Base-by-base conservation (phyloP, 2,797 vertebrate species). In the Cossypha heuglini region DNA sequence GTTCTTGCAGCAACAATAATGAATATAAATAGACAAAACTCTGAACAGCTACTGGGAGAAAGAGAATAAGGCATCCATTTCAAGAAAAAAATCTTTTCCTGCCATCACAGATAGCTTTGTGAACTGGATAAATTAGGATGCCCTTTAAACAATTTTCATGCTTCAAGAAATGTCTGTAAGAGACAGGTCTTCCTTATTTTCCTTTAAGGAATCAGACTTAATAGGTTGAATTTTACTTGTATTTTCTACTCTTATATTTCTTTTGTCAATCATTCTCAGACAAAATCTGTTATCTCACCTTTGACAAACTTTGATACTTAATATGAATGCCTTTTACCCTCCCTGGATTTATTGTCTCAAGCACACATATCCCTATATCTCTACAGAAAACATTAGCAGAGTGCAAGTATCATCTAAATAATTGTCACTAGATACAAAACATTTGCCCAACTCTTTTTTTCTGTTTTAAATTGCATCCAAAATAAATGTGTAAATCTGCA, bases 1-100 rank as follows among this genome's bases (percentile, higher is more conserved):
- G 97, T 98, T 98, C 95, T 91, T 96, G 85, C 89, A 95, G 91
- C 5, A 76, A 94, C 90, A 96, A 96, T 96, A 97, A 98, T 95
- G 97, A 97, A 93, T 96, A 96, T 96, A 96, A 98, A 97, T 89
- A 97, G 95, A 95, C 87, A 97, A 97, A 92, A 29, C 35, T 54
- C 74, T 96, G 94, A 98, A 95, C 84, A 97, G 95, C 84, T 93
- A 95, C 88, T 97, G 91, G 59, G 72, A 93, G 85, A 87, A 96
- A 91, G 87, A 96, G 88, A 97, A 94, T 85, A 96, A 97, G 74
- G 94, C 91, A 91, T 93, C 94, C 81, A 97, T 97, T 95, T 95
- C 89, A 96, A 97, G 94, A 97, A 98, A 97, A 97, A 96, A 75
- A 18, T 88, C 58, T 96, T 97, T 97, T 95, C 92, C 88, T 97